Evolutionary conservation across 2,888 invertebrate species (phyloP), one percentile per base, ranked within the genome.

Genomic region (Magallana nippona): DNA sequence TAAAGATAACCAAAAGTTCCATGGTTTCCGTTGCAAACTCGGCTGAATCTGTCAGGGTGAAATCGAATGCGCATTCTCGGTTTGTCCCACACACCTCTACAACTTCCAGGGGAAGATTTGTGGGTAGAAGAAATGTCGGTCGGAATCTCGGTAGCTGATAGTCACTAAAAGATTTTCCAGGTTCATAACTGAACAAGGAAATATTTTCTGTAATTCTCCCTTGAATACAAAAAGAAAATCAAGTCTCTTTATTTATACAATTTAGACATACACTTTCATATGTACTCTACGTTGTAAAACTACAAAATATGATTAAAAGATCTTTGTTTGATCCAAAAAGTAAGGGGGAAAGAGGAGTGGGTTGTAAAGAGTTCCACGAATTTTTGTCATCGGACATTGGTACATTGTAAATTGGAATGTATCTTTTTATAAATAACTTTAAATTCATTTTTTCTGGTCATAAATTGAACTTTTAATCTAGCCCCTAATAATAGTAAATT

Each of bases 41-140:
- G 27, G 11, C n/a, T n/a, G 44, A 22, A 11, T 55, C 78, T 11
- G 82, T 82, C 22, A 71, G 27, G 27, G 71, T 55, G 32, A 56
- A 82, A 56, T 77, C 82, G 57, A 55, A 82, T 5, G 77, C 32
- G 32, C 82, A 82, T 15, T 82, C 77, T 27, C 15, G 8, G 55
- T 82, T 57, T 11, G 8, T 19, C 17, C 82, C 77, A 56, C 82
- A 82, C 11, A 77, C 71, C 8, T 56, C 55, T n/a, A 10, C 11
- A 10, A 71, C 58, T 56, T 22, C 13, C 13, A 55, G 10, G 11
- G 15, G 10, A n/a, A 82, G 19, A 0, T 19, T 13, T 10, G 22
- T 55, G 10, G 82, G 78, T 13, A 78, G 55, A n/a, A 27, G 32
- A 57, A 82, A 62, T 32, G 17, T n/a, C 1, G 82, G 82, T 17